Evolutionary conservation across 2,113 vertebrate genomes (phyloP).

Genomic region (Anoura caudifer): DNA sequence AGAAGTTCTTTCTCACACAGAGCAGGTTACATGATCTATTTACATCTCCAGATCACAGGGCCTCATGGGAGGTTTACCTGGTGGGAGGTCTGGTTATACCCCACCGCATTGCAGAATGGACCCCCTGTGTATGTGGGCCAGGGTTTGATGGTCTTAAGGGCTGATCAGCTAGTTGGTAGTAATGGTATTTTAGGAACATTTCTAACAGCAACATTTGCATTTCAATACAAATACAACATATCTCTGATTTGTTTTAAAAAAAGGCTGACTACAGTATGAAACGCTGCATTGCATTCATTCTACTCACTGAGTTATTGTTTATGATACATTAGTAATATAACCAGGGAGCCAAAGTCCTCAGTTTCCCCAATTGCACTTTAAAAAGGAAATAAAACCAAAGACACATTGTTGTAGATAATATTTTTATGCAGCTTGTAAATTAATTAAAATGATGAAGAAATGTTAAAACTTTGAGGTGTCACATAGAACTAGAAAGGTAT

Average conservation of each 20-base stretch:
- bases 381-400: background rate
- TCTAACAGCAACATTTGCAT: background rate
- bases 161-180: background rate
- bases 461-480: background rate
- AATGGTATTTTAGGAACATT: constrained; percentile 1
- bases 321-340: background rate
- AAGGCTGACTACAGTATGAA: background rate
- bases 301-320: background rate
- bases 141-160: background rate
- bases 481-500: background rate
- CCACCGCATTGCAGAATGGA: background rate
- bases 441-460: background rate
- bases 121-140: background rate
- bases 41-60: background rate
- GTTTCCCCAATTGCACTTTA: background rate
- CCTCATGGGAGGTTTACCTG: background rate
- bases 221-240: constrained; percentile 32
- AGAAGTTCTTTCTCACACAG: background rate
- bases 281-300: accelerated
- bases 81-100: background rate
- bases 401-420: background rate
- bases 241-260: background rate
- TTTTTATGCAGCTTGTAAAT: background rate
- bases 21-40: background rate
- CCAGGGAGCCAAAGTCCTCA: background rate